Percentiles rank a stretch among this genome's conserved stretches.
phyloP scores from a whole-genome alignment of 1,140 invertebrate species.

The Papilio glaucus region DNA sequence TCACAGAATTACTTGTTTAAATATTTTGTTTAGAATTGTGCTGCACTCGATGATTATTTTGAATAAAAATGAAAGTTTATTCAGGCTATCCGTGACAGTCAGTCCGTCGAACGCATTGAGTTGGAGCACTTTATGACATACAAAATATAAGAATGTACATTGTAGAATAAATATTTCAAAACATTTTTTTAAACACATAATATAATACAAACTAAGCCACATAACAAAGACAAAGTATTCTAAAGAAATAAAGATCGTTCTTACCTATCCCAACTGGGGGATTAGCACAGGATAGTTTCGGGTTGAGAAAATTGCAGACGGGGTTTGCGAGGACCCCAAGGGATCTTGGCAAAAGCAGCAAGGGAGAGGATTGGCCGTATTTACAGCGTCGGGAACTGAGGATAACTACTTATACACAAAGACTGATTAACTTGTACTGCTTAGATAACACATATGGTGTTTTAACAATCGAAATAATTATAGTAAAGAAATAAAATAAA shows the following conservation, averaged over 20 bases:
- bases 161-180: too few species aligned
- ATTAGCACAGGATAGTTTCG: slow-evolving; percentile 70
- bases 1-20: too few species aligned
- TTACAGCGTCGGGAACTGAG: slow-evolving; percentile 44
- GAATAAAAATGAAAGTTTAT: too few species aligned
- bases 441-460: background rate
- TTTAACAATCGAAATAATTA: background rate
- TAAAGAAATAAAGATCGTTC: slow-evolving; percentile 58
- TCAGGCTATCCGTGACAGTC: too few species aligned
- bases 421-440: background rate
- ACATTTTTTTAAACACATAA: background rate
- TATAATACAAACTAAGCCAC: background rate
- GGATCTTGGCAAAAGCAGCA: slow-evolving; percentile 38
- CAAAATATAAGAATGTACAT: too few species aligned
- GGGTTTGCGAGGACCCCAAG: slow-evolving; percentile 44
- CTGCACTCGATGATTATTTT: too few species aligned
- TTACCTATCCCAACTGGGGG: slow-evolving; percentile 55
- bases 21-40: too few species aligned
- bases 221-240: slow-evolving; percentile 42
- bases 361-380: slow-evolving; percentile 39
- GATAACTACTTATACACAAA: slow-evolving; percentile 41
- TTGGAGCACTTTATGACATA: too few species aligned
- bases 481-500: too few species aligned
- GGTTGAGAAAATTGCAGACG: slow-evolving; percentile 53
- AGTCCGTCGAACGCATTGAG: too few species aligned